Evolutionary conservation across 2,797 vertebrate species (phyloP).

Genomic region (Oophaga sylvatica): DNA sequence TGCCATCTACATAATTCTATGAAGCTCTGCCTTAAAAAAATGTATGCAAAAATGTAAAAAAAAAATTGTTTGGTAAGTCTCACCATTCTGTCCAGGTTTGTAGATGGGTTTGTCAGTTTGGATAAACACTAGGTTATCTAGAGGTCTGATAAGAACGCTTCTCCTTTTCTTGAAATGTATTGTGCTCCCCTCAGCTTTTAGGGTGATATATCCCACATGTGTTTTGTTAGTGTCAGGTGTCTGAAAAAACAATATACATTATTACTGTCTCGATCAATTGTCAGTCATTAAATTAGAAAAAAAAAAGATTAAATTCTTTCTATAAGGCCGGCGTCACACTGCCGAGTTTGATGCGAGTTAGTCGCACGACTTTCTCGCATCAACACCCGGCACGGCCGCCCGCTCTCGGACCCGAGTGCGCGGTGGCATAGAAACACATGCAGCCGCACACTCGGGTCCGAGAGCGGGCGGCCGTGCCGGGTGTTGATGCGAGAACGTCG

Average conservation of each 20-base stretch:
- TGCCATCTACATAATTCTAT: too few species aligned
- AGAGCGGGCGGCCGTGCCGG: too few species aligned
- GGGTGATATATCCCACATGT: slow-evolving; percentile 66
- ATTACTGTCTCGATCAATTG: background rate
- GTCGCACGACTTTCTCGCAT: too few species aligned
- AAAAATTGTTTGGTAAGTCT: background rate
- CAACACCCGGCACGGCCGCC: too few species aligned
- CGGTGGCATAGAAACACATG: too few species aligned
- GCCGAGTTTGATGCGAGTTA: too few species aligned
- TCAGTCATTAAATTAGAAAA: too few species aligned
- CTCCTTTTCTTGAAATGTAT: slow-evolving; percentile 75
- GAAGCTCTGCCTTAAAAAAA: background rate
- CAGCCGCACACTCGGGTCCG: too few species aligned
- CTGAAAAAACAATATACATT: slow-evolving; percentile 9
- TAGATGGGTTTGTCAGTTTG: slow-evolving; percentile 92
- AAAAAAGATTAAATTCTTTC: too few species aligned
- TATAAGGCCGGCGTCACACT: too few species aligned
- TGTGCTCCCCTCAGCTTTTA: slow-evolving; percentile 72
- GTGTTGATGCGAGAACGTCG: too few species aligned
- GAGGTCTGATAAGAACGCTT: slow-evolving; percentile 73
- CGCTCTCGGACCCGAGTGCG: too few species aligned
- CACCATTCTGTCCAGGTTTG: slow-evolving; percentile 83
- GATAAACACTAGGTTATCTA: slow-evolving; percentile 74
- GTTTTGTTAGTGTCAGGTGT: slow-evolving; percentile 64
- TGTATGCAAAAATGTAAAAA: background rate